Percentiles rank a stretch among this genome's conserved stretches.
Evolutionary conservation across 1,140 invertebrate species (phyloP).

Genomic region (Hestina assimilis): DNA sequence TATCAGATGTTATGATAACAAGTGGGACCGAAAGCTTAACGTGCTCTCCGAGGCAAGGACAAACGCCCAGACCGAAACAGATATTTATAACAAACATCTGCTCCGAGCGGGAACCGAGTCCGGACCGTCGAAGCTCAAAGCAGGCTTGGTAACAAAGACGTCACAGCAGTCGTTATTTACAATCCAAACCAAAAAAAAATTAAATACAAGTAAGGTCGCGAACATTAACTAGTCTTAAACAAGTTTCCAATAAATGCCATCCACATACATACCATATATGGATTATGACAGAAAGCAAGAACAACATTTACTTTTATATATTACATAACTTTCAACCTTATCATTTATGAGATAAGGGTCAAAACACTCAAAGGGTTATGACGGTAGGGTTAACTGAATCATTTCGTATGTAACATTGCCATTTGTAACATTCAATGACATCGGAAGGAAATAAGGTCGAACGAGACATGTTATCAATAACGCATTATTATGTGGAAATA

Average conservation of each 20-base stretch:
- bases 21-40: too few species aligned
- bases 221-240: too few species aligned
- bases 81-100: too few species aligned
- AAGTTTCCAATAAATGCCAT: conserved; percentile 18
- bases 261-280: conserved; percentile 20
- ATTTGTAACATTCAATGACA: conserved; percentile 39
- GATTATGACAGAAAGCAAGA: conserved; percentile 2
- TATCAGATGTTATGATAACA: too few species aligned
- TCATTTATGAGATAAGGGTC: background rate
- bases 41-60: too few species aligned
- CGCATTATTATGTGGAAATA: conserved; percentile 4
- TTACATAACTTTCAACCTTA: background rate
- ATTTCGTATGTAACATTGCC: conserved; percentile 36
- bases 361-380: background rate
- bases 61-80: too few species aligned
- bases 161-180: too few species aligned
- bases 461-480: conserved; percentile 31
- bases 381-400: conserved; percentile 4
- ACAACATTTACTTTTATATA: conserved; percentile 19
- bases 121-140: too few species aligned
- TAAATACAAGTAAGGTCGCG: too few species aligned
- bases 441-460: conserved; percentile 57
- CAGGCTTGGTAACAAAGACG: too few species aligned
- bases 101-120: too few species aligned
- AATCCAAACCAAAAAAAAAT: too few species aligned